These are phyloP conservation scores for Parelbella ahira DNA, from an alignment of 2,888 invertebrate genomes.

Conservation along the genomic window DNA sequence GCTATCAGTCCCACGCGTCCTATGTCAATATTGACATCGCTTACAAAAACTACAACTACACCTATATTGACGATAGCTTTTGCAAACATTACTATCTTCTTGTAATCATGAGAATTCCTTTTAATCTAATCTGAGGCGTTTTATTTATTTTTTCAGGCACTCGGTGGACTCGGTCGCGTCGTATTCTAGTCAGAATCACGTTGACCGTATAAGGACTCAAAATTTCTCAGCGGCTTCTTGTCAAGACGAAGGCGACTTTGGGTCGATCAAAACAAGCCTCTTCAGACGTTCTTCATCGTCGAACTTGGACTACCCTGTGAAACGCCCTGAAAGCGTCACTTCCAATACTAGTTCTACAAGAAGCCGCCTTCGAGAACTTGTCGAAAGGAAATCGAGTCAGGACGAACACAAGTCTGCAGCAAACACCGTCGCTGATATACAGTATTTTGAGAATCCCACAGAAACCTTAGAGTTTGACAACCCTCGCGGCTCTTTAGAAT, in stretches of 20 bases:
- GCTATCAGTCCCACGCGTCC: slow-evolving; percentile 22
- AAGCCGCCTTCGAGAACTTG: slow-evolving; percentile 77
- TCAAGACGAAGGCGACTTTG: slow-evolving; percentile 76
- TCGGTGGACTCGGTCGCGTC: slow-evolving; percentile 82
- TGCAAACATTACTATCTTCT: slow-evolving; percentile 58
- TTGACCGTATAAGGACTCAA: slow-evolving; percentile 79
- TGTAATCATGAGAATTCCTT: slow-evolving; percentile 35
- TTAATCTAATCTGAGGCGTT: slow-evolving; percentile 64
- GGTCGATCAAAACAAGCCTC: slow-evolving; percentile 75
- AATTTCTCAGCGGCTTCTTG: slow-evolving; percentile 79
- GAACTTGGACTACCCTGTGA: slow-evolving; percentile 65
- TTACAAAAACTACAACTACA: slow-evolving; percentile 48
- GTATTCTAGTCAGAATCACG: slow-evolving; percentile 81
- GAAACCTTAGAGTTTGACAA: slow-evolving; percentile 74
- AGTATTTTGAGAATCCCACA: slow-evolving; percentile 75
- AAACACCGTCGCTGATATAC: slow-evolving; percentile 69
- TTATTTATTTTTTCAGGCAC: slow-evolving; percentile 75
- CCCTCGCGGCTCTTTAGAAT: slow-evolving; percentile 63
- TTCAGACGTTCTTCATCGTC: slow-evolving; percentile 74
- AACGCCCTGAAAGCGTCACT: slow-evolving; percentile 72
- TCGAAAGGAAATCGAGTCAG: slow-evolving; percentile 76
- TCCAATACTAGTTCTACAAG: slow-evolving; percentile 75
- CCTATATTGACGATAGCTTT: slow-evolving; percentile 46
- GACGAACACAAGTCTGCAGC: slow-evolving; percentile 74
- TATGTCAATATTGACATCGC: slow-evolving; percentile 41